Conservation (phyloP, 2,888 invertebrate species). For the Crepidodera aurea region DNA sequence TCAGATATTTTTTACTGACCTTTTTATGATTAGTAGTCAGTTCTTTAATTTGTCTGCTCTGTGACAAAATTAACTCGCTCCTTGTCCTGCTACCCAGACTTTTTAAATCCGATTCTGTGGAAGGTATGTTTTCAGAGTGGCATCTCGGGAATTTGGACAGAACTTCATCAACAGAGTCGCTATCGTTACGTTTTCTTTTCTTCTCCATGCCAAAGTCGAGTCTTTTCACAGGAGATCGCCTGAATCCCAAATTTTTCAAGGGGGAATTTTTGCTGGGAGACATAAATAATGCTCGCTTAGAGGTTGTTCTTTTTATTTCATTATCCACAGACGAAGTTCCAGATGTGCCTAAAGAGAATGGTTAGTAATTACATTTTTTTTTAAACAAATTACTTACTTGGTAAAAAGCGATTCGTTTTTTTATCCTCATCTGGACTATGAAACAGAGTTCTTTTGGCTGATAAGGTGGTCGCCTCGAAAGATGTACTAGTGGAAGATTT, state of each 20-base stretch:
- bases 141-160: slow-evolving; percentile 62
- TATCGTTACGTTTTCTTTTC: slow-evolving; percentile 65
- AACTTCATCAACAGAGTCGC: slow-evolving; percentile 47
- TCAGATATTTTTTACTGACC: too few relatives aligned
- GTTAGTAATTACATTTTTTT: neutral
- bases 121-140: slow-evolving; percentile 2
- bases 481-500: slow-evolving; percentile 41
- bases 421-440: slow-evolving; percentile 68
- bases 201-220: slow-evolving; percentile 51
- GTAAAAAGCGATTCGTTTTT: slow-evolving; percentile 40
- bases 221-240: slow-evolving; percentile 50
- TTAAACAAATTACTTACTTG: slow-evolving; percentile 41
- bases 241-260: slow-evolving; percentile 50
- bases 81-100: slow-evolving; percentile 35
- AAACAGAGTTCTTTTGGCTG: slow-evolving; percentile 75
- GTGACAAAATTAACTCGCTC: slow-evolving; percentile 42
- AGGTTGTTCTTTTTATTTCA: slow-evolving; percentile 33
- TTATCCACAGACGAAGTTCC: slow-evolving; percentile 32
- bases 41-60: slow-evolving; percentile 57
- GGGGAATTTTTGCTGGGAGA: slow-evolving; percentile 64
- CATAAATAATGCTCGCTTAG: slow-evolving; percentile 45
- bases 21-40: slow-evolving; percentile 71
- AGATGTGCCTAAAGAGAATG: slow-evolving; percentile 37
- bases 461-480: slow-evolving; percentile 32
- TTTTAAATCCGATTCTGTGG: slow-evolving; percentile 2